Percentiles rank a stretch among this genome's conserved stretches.
These are phyloP conservation scores for Bubo bubo DNA, from an alignment of 2,113 vertebrate species.

Conservation along the genomic window DNA sequence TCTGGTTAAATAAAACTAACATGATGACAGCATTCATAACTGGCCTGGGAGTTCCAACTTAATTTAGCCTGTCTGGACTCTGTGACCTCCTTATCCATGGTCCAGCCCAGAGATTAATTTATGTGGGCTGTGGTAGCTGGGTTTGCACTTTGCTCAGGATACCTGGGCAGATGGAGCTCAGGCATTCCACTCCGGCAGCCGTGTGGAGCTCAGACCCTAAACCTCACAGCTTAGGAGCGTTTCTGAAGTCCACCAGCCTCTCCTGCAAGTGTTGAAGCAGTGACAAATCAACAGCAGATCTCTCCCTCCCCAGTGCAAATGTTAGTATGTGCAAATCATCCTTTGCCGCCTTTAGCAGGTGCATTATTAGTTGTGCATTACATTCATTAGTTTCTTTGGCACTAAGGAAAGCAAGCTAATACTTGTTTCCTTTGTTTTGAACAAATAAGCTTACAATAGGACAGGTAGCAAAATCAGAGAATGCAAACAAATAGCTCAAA, in stretches of 20 bases:
- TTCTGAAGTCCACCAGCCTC: background rate
- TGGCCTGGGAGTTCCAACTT: background rate
- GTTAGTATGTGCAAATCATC: background rate
- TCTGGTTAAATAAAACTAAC: background rate
- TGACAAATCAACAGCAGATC: background rate
- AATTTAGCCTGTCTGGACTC: background rate
- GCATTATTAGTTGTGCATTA: background rate
- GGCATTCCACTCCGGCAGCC: background rate
- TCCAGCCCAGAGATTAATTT: background rate
- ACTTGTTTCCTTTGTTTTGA: background rate
- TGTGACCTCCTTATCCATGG: background rate
- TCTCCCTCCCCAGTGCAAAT: background rate
- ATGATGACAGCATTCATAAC: background rate
- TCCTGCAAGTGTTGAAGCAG: background rate
- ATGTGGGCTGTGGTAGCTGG: background rate
- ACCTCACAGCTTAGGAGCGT: background rate
- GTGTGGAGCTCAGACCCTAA: background rate
- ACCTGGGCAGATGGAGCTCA: background rate
- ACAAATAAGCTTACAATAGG: background rate
- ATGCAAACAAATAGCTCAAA: background rate
- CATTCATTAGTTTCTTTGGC: background rate
- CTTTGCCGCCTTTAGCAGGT: background rate
- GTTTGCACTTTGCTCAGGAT: background rate
- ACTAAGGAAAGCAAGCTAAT: background rate
- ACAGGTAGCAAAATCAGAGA: background rate